Base-by-base conservation (phyloP, 2,888 invertebrate species). In the Brenthis hecate region DNA sequence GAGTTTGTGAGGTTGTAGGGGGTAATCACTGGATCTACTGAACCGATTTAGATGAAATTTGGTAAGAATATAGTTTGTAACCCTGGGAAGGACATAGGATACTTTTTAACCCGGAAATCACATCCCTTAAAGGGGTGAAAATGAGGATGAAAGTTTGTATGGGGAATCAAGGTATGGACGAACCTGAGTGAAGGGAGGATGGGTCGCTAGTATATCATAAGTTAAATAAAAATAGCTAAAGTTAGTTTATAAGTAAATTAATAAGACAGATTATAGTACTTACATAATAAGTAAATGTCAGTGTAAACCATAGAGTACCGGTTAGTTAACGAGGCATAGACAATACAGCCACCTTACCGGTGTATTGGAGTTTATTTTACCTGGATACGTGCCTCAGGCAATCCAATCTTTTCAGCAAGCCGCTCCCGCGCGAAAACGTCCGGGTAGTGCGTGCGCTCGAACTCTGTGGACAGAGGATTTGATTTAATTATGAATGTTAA, bases 331-430 rank as follows among this genome's bases (percentile, higher is more conserved):
- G 73, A 77, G 78, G 74, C 76, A 78, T 72, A 75, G 76, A 76
- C 74, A 76, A 73, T 74, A 79, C 66, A 84, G 84, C 84, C 86
- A 85, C 85, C 88, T 88, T 83, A 87, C 89, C 88, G 83, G 80
- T 85, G 85, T 85, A 90, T 86, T 91, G 90, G 89, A 90, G 83
- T 88, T 93, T 94, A 94, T 95, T 96, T 95, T 95, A 98, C 98
- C 97, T 99, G 98, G 95, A 99, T 99, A 96, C 98, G 96, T 94
- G 98, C 98, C 96, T 98, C 98, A 93, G 98, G 98, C 93, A 99
- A 96, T 94, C 97, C 97, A 93, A 99, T 99, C 95, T 98, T 98
- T 94, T 97, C 97, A 76, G 99, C 98, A 88, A 99, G 95, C 92
- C 98, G 95, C 92, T 99, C 99, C 82, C 99, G 94, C 77, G 98